Conservation (phyloP, 2,888 invertebrate genomes). For the Deilephila elpenor region DNA sequence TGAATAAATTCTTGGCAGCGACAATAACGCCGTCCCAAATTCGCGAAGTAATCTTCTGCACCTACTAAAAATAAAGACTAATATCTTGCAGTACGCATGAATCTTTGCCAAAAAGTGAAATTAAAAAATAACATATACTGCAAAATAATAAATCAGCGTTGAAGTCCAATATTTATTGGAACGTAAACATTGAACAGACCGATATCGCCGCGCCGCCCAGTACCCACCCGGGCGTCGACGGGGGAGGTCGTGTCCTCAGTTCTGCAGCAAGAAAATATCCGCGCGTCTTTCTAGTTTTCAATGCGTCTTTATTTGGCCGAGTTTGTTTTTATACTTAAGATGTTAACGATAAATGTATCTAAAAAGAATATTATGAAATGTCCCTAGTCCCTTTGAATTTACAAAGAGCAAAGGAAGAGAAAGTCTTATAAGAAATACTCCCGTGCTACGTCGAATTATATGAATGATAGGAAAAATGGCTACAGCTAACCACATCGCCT, state of each 20-base stretch:
- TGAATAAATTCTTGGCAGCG: neutral
- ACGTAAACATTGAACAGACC: neutral
- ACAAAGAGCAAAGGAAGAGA: no score
- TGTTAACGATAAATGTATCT: no score
- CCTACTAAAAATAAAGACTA: neutral
- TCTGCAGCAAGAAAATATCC: neutral
- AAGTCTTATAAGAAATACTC: no score
- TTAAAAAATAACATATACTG: slow-evolving; percentile 10
- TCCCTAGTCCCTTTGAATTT: no score
- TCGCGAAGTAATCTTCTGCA: neutral
- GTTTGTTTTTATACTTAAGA: neutral
- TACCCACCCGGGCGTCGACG: neutral
- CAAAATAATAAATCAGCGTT: slow-evolving; percentile 12
- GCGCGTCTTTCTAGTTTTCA: neutral
- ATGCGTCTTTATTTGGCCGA: neutral
- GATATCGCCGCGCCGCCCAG: slow-evolving; percentile 4
- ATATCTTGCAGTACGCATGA: neutral
- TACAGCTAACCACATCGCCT: no score
- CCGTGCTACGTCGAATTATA: no score
- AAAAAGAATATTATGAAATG: no score
- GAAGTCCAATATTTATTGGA: slow-evolving; percentile 14
- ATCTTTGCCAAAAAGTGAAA: slow-evolving; percentile 11
- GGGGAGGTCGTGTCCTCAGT: neutral
- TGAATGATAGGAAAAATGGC: no score
- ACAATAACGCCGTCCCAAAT: neutral